Conservation (phyloP, 53 echinoderm and acorn worm genomes). For the Zoroaster sp. region DNA sequence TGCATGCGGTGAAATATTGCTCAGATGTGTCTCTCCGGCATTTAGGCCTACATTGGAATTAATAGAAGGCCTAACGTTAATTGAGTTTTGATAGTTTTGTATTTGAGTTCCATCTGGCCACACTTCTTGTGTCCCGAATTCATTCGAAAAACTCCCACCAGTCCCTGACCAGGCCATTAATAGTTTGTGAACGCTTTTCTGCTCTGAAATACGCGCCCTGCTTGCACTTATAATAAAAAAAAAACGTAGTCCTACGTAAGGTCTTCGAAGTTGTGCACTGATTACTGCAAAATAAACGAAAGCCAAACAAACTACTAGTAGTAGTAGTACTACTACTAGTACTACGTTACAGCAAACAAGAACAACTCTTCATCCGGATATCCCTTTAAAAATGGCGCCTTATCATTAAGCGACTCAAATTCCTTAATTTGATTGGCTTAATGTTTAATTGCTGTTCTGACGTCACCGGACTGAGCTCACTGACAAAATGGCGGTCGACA, state of each 20-base stretch:
- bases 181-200: not conserved
- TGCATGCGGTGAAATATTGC: constrained; percentile 76
- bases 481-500: constrained; percentile 45
- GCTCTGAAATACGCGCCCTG: not conserved
- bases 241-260: too few relatives aligned
- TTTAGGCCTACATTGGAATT: not conserved
- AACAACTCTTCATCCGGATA: too few relatives aligned
- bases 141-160: constrained; percentile 42
- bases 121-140: constrained; percentile 81
- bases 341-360: too few relatives aligned
- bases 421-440: constrained; percentile 7
- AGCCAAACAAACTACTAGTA: too few relatives aligned
- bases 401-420: not conserved
- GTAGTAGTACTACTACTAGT: too few relatives aligned
- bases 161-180: constrained; percentile 90
- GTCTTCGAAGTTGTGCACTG: too few relatives aligned
- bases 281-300: too few relatives aligned
- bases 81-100: not conserved
- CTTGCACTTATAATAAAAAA: not conserved
- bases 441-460: constrained; percentile 11
- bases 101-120: constrained; percentile 93
- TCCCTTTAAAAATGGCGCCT: constrained; percentile 60
- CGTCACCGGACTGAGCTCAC: not conserved
- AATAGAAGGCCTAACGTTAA: not conserved
- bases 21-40: constrained; percentile 39